phyloP scores from a whole-genome alignment of 2,888 invertebrate genomes.

The Epistrophella euchroma region DNA sequence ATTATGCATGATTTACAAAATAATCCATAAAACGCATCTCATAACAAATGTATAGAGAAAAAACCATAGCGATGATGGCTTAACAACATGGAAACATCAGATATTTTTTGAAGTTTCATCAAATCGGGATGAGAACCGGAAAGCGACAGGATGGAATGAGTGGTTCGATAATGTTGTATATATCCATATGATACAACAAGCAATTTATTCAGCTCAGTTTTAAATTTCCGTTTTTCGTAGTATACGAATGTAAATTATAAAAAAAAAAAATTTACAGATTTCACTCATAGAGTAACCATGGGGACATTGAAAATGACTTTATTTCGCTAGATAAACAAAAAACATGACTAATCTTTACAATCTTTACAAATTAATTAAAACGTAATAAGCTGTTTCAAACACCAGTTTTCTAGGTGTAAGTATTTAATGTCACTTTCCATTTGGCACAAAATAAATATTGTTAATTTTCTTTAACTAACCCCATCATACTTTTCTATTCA shows the following conservation, averaged over 20 bases:
- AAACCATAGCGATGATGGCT: neutral
- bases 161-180: constrained; percentile 4
- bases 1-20: constrained; percentile 1
- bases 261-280: too few species aligned
- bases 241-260: neutral
- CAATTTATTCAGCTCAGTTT: constrained; percentile 9
- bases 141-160: constrained; percentile 1
- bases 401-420: too few species aligned
- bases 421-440: too few species aligned
- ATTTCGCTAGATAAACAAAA: too few species aligned
- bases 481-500: too few species aligned
- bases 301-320: too few species aligned
- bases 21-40: neutral
- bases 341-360: too few species aligned
- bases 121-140: constrained; percentile 17
- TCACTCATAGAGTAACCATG: too few species aligned
- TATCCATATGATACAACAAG: constrained; percentile 2
- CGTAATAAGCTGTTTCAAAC: too few species aligned
- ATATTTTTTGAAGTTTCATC: constrained; percentile 32
- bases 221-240: constrained; percentile 5
- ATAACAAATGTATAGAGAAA: constrained; percentile 1
- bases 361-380: too few species aligned
- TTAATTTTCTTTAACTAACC: too few species aligned
- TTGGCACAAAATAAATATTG: too few species aligned
- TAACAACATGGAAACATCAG: constrained; percentile 22